phyloP scores from a whole-genome alignment of 2,113 vertebrate species.

The Ctenodactylus gundi region DNA sequence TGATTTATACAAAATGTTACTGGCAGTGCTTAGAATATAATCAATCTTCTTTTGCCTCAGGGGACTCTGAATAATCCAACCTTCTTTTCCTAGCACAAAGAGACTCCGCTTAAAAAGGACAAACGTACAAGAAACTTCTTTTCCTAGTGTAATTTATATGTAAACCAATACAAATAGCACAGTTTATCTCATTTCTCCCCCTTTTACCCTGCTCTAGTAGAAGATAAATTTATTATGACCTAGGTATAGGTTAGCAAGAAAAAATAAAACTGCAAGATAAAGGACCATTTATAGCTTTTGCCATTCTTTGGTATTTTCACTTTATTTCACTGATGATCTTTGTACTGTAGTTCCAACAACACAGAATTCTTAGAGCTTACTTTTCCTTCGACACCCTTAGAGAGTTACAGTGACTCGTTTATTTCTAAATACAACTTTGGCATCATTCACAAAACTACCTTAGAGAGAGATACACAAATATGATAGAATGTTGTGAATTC shows the following conservation, averaged over 20 bases:
- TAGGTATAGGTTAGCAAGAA: neutral
- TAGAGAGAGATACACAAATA: neutral
- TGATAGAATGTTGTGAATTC: neutral
- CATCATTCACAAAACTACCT: neutral
- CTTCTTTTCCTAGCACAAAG: slow-evolving; percentile 49
- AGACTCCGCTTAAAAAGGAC: slow-evolving; percentile 42
- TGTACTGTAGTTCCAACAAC: neutral
- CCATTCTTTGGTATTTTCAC: slow-evolving; percentile 28
- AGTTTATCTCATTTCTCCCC: neutral
- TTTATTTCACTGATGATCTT: slow-evolving; percentile 24
- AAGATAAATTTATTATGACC: slow-evolving; percentile 26
- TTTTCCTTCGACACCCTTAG: neutral
- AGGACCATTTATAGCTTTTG: neutral
- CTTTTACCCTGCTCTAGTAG: slow-evolving; percentile 21
- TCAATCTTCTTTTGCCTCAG: slow-evolving; percentile 63
- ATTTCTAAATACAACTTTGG: slow-evolving; percentile 32
- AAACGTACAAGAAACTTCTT: neutral
- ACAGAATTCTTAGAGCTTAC: neutral
- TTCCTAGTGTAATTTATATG: slow-evolving; percentile 42
- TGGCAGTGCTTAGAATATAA: slow-evolving; percentile 71
- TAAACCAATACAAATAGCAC: slow-evolving; percentile 25
- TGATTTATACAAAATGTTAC: slow-evolving; percentile 75
- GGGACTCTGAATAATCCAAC: slow-evolving; percentile 42
- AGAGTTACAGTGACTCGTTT: neutral
- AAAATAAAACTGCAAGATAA: slow-evolving; percentile 30